Conservation (phyloP, 1,140 invertebrate species). For the Nasonia giraulti region DNA sequence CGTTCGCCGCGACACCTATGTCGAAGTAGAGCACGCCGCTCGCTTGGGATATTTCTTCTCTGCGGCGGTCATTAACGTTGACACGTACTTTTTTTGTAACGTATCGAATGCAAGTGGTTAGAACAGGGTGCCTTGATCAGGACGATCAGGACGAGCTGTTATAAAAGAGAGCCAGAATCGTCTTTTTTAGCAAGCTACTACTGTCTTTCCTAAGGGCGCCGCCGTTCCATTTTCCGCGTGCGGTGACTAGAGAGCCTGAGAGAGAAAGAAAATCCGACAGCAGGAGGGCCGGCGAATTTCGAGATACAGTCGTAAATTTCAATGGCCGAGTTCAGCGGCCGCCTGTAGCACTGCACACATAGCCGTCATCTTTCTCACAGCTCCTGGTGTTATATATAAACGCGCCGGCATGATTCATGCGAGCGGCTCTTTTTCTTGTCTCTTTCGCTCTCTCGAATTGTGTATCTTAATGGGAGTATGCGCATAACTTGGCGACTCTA, state of each 20-base stretch:
- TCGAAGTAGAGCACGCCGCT: background rate
- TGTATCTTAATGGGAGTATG: background rate
- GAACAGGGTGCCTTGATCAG: too few species aligned
- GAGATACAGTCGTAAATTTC: conserved; percentile 27
- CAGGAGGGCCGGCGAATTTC: background rate
- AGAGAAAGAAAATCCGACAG: conserved; percentile 7
- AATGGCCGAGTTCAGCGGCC: background rate
- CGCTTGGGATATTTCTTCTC: background rate
- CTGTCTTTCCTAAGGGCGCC: background rate
- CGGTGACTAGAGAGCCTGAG: too few species aligned
- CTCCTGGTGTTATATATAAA: background rate
- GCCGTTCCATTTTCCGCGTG: background rate
- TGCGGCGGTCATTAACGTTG: background rate
- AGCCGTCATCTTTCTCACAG: background rate
- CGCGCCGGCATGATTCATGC: background rate
- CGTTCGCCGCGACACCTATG: conserved; percentile 1
- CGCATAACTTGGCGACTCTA: background rate
- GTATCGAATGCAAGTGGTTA: background rate
- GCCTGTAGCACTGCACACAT: background rate
- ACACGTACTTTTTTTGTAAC: too few species aligned
- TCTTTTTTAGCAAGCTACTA: conserved; percentile 1
- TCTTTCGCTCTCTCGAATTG: background rate
- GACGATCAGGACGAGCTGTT: too few species aligned
- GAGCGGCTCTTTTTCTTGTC: background rate
- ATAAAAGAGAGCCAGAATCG: too few species aligned